Conservation (phyloP, 1,140 invertebrate species). For the Cotesia chilonis region DNA sequence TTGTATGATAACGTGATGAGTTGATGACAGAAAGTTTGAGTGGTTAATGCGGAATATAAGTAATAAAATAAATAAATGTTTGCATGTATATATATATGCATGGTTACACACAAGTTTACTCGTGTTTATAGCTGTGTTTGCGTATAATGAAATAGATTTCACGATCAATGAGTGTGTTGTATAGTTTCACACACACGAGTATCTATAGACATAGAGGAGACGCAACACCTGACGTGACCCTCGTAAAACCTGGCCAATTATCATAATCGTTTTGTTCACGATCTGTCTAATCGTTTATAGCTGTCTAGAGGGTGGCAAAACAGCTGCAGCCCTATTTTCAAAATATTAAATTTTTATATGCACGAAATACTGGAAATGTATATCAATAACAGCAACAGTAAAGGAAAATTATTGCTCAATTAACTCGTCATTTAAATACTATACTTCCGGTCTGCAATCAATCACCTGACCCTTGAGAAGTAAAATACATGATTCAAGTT, state of each 20-base stretch:
- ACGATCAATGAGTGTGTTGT: background rate
- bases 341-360: too few species aligned
- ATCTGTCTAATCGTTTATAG: constrained; percentile 42
- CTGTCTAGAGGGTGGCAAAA: constrained; percentile 31
- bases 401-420: constrained; percentile 54
- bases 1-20: too few species aligned
- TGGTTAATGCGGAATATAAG: too few species aligned
- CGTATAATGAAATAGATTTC: constrained; percentile 23
- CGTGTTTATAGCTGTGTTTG: constrained; percentile 16
- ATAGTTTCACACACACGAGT: background rate
- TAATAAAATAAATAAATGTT: too few species aligned
- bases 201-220: constrained; percentile 20
- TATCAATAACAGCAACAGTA: constrained; percentile 41
- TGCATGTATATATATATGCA: too few species aligned
- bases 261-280: constrained; percentile 47
- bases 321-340: constrained; percentile 47
- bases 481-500: background rate
- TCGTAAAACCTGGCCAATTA: constrained; percentile 46
- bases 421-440: constrained; percentile 59
- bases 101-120: background rate
- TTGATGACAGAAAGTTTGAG: too few species aligned
- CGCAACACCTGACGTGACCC: constrained; percentile 47
- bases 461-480: background rate
- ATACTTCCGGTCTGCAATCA: constrained; percentile 47
- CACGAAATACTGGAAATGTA: constrained; percentile 6